Evolutionary conservation across 2,888 invertebrate species (phyloP).

Genomic region (Anarsia innoxiella): DNA sequence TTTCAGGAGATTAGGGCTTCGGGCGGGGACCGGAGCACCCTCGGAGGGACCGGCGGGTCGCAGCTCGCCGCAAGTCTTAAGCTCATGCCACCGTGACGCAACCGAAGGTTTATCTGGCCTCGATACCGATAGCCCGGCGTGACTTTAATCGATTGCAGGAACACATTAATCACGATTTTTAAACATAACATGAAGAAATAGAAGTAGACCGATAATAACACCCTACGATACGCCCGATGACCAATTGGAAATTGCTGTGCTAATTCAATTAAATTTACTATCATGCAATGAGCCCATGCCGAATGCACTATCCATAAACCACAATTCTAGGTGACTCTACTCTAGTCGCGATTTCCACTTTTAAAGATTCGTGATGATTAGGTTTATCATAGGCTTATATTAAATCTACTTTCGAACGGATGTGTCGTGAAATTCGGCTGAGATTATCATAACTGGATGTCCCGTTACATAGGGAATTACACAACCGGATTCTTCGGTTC

Average conservation of each 20-base stretch:
- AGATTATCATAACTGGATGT: constrained; percentile 72
- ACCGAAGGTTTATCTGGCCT: constrained; percentile 36
- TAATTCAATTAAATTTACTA: constrained; percentile 42
- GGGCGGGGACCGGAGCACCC: constrained; percentile 21
- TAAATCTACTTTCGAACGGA: constrained; percentile 59
- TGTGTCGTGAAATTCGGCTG: constrained; percentile 65
- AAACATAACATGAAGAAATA: constrained; percentile 10
- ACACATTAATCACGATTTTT: constrained; percentile 29
- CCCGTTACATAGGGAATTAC: constrained; percentile 69
- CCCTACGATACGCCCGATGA: constrained; percentile 33
- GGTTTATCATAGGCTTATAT: constrained; percentile 44
- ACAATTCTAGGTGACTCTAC: constrained; percentile 25
- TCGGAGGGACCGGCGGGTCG: constrained; percentile 4
- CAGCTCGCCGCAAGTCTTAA: not conserved
- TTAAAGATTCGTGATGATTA: constrained; percentile 27
- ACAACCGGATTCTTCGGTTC: constrained; percentile 44
- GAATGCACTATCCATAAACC: constrained; percentile 35
- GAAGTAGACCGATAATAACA: constrained; percentile 30
- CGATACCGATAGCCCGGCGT: constrained; percentile 41
- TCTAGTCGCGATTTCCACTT: constrained; percentile 24
- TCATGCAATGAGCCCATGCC: constrained; percentile 31
- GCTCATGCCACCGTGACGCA: constrained; percentile 24
- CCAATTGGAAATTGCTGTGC: constrained; percentile 33
- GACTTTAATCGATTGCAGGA: constrained; percentile 39
- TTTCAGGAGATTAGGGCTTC: constrained; percentile 64